Evolutionary conservation across 2,888 invertebrate genomes (phyloP), one percentile per base, ranked within the genome.

Genomic region (Mimumesa dahlbomi): DNA sequence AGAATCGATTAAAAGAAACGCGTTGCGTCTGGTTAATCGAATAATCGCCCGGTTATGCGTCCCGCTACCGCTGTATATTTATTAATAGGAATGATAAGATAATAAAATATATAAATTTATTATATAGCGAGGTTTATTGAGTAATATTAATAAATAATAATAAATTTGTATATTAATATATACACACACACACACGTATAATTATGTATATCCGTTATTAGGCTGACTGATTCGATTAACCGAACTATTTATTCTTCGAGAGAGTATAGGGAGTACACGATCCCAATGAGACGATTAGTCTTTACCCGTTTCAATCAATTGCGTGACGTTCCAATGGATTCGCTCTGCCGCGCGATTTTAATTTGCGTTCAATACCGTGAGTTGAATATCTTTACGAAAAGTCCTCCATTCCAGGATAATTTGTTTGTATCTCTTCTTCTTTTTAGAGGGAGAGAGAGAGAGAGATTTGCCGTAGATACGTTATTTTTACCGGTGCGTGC

Each of bases 91-190:
- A 69, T 38, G 49, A 43, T 79, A 79, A 79, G 70, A 40, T 75
- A 70, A 73, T 57, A 19, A 77, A 64, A 36, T 74, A 80, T 80
- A 80, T 72, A 64, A 77, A 80, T 80, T 80, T 57, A 80, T 77
- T 77, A 74, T 65, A 65, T 79, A 77, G 64, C 48, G 59, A 77
- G 43, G 63, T 74, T 79, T 74, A 79, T 79, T 74, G 62, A 77
- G 62, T 77, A 72, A 74, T 77, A 74, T 68, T 77, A 72, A 77
- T 38, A 52, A 67, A 36, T 61, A 79, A 75, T 59, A 43, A 68
- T 71, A 71, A 67, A 75, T 73, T 75, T 73, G 69, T 73, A 75
- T 52, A 73, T 71, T 66, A 61, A 68, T 76, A 61, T 63, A 77
- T 72, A 71, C 62, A 63, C 36, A 53, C 22, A 62, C 52, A 59